Evolutionary conservation across 1,140 invertebrate species (phyloP), one percentile per base, ranked within the genome.

Genomic region (Prorops nasuta): DNA sequence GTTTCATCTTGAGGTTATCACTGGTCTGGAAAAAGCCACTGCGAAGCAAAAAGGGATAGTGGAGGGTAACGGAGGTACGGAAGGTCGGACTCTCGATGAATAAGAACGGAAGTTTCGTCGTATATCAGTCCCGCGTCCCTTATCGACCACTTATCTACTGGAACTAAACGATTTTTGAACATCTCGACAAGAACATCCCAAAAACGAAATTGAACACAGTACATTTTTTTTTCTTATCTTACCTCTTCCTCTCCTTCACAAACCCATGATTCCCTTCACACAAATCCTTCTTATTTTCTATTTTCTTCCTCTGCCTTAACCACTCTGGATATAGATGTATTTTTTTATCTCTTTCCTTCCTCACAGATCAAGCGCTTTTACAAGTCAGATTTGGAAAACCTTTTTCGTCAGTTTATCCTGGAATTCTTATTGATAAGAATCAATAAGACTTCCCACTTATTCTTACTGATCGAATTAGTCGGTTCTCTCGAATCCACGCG

Each of bases 101-200:
- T 17, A 38, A 34, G 53, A 48, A 45, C 40, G 44, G 47, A 60
- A 64, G 50, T 51, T 45, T 21, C 43, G 32, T 47, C 49, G 46
- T 51, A 54, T 52, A 57, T 65, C 52, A 50, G 44, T 9, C 17
- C 16, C 31, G 43, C 42, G 44, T 55, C 15, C 20, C 41, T 56
- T 54, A 62, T 57, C 58, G 51, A 49, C 34, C 49, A 51, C 35
- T 47, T 49, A 53, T 60, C 49, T 31, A 9, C 12, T 18, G 7
- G 32, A 31, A 39, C 61, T 64, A 63, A 66, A 49, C 64, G 64
- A 66, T 66, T 66, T 65, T 65, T 61, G 54, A 64, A 56, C 57
- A 50, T 49, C 49, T 39, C 43, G 34, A 50, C 48, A 51, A 58
- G 58, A 60, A 58, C 38, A 19, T 21, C 49, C 12, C 44, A 54